Conservation (phyloP, 2,113 vertebrate genomes). For the Oryzias woworae region DNA sequence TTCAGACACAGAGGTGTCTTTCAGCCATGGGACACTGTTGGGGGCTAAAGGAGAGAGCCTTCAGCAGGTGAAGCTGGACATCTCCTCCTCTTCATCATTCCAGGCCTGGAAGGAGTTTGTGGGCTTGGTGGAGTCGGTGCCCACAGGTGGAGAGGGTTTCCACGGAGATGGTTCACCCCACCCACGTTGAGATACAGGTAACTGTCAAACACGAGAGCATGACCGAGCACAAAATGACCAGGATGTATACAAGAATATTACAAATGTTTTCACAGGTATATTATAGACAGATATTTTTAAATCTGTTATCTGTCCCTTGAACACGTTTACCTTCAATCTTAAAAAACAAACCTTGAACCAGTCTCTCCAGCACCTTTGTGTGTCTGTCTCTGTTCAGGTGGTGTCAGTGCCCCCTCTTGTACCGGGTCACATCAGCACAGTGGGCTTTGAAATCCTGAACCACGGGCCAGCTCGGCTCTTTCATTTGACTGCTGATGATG, state of each 20-base stretch:
- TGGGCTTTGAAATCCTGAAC: slow-evolving; percentile 74
- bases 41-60: slow-evolving; percentile 67
- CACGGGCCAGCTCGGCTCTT: slow-evolving; percentile 70
- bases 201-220: background rate
- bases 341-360: no score
- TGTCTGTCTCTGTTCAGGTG: slow-evolving; percentile 48
- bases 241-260: no score
- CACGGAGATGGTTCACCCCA: slow-evolving; percentile 73
- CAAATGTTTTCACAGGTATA: no score
- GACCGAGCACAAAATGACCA: no score
- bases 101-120: slow-evolving; percentile 66
- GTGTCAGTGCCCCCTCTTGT: slow-evolving; percentile 42
- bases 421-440: slow-evolving; percentile 54
- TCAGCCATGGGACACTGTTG: slow-evolving; percentile 73
- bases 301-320: no score
- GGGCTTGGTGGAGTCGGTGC: slow-evolving; percentile 68
- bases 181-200: slow-evolving; percentile 76
- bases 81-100: slow-evolving; percentile 41
- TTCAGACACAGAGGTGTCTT: slow-evolving; percentile 48
- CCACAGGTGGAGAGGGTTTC: slow-evolving; percentile 74
- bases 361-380: background rate
- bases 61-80: slow-evolving; percentile 66
- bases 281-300: no score
- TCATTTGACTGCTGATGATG: slow-evolving; percentile 54
- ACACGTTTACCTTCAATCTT: no score